Evolutionary conservation across 1,140 invertebrate species (phyloP), one percentile per base, ranked within the genome.

Genomic region (Acyrthosiphon pisum): DNA sequence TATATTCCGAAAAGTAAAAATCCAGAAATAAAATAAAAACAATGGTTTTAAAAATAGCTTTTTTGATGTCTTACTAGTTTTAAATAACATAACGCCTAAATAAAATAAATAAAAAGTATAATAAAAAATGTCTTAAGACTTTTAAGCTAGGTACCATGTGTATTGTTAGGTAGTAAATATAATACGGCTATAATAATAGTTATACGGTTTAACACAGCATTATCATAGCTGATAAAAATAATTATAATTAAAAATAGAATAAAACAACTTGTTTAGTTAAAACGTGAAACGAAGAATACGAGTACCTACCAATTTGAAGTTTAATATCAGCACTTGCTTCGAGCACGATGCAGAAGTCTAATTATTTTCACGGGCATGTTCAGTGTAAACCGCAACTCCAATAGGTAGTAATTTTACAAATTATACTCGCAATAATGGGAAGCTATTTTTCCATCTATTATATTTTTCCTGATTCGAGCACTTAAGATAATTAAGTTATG

Each of bases 401-500:
- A 68, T 6, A 41, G 37, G 37, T 41, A n/a, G 30, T 68, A 68
- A 68, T 68, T 68, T 76, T n/a, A 76, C 14, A 76, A n/a, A 76
- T n/a, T n/a, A 35, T n/a, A n/a, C 60, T 35, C 30, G 6, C 14
- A 18, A 76, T n/a, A 35, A 76, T 76, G 30, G 14, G 30, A 76
- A 76, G 30, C 30, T 76, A 76, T 68, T 68, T 50, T 60, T 68
- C 30, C 60, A 3, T 68, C 60, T n/a, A 76, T 76, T 76, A n/a
- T 76, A 68, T n/a, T n/a, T n/a, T 76, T 76, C n/a, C 60, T 76
- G n/a, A 76, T 76, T 76, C n/a, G 14, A n/a, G 60, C n/a, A 76
- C 60, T 76, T 76, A 76, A 76, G 14, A n/a, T 76, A 76, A 76
- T 76, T n/a, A 68, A n/a, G 60, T n/a, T 68, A 68, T 68, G 60